Evolutionary conservation across 1,140 invertebrate species (phyloP).

Genomic region (Drusus annulatus): DNA sequence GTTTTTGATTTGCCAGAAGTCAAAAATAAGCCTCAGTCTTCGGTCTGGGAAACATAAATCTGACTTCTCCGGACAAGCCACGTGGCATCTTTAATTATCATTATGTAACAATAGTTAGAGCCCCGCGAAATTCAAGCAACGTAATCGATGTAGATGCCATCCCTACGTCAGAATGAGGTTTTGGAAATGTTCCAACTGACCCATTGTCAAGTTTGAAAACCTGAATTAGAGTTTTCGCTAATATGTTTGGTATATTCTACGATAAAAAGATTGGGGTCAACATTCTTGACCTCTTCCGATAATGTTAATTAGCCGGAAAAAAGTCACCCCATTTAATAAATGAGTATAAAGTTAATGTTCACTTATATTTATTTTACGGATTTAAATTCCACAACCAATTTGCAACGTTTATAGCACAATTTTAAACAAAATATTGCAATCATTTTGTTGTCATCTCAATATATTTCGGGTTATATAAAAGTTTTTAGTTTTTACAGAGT

Average conservation of each 20-base stretch:
- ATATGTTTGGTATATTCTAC: background rate
- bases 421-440: no score
- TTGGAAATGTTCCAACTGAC: constrained; percentile 26
- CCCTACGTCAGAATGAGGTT: constrained; percentile 11
- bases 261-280: no score
- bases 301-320: no score
- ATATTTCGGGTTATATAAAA: no score
- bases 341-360: no score
- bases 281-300: no score
- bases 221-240: background rate
- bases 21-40: background rate
- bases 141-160: constrained; percentile 10
- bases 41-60: constrained; percentile 15
- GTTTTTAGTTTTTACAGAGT: no score
- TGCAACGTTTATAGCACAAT: no score
- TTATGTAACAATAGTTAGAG: background rate
- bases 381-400: no score
- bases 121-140: background rate
- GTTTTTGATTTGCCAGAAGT: background rate
- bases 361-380: no score
- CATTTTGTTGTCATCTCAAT: no score
- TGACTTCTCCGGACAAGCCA: background rate
- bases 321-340: no score
- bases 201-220: constrained; percentile 1
- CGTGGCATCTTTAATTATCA: background rate